Conservation (phyloP, 2,888 invertebrate genomes). For the Digitonthophagus gazella region DNA sequence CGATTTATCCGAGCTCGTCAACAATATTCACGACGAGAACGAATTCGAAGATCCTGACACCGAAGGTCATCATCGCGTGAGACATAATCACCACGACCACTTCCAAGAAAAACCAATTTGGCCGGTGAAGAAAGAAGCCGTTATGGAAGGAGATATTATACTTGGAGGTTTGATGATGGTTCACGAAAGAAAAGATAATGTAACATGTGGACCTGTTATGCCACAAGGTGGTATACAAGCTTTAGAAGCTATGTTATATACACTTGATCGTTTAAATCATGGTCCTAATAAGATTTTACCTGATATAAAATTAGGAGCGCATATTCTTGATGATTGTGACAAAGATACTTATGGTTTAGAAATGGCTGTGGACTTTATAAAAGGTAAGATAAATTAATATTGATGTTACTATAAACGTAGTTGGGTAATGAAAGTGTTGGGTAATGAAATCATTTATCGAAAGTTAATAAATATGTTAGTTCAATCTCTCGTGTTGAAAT, state of each 20-base stretch:
- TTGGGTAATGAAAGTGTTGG: not conserved
- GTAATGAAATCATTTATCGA: too few species aligned
- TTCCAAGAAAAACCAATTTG: slow-evolving; percentile 52
- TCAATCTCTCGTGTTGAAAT: too few species aligned
- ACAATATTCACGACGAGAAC: slow-evolving; percentile 3
- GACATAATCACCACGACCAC: slow-evolving; percentile 17
- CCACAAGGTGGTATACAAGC: slow-evolving; percentile 89
- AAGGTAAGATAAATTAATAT: slow-evolving; percentile 66
- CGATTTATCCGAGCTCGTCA: slow-evolving; percentile 10
- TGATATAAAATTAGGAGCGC: slow-evolving; percentile 79
- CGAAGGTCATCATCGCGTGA: slow-evolving; percentile 15
- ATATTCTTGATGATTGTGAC: slow-evolving; percentile 92
- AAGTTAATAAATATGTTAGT: too few species aligned
- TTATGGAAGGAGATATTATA: slow-evolving; percentile 83
- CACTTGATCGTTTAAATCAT: slow-evolving; percentile 77
- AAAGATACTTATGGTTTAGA: slow-evolving; percentile 94
- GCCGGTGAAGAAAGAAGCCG: slow-evolving; percentile 85
- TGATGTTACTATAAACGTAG: not conserved
- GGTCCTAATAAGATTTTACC: slow-evolving; percentile 66
- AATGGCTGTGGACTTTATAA: slow-evolving; percentile 94
- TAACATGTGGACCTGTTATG: slow-evolving; percentile 91
- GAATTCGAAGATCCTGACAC: slow-evolving; percentile 23
- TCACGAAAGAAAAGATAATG: slow-evolving; percentile 83
- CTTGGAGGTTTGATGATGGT: slow-evolving; percentile 95
- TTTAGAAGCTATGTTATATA: slow-evolving; percentile 88